Base-by-base conservation (phyloP, 2,113 vertebrate genomes). In the Noturus placidus region DNA sequence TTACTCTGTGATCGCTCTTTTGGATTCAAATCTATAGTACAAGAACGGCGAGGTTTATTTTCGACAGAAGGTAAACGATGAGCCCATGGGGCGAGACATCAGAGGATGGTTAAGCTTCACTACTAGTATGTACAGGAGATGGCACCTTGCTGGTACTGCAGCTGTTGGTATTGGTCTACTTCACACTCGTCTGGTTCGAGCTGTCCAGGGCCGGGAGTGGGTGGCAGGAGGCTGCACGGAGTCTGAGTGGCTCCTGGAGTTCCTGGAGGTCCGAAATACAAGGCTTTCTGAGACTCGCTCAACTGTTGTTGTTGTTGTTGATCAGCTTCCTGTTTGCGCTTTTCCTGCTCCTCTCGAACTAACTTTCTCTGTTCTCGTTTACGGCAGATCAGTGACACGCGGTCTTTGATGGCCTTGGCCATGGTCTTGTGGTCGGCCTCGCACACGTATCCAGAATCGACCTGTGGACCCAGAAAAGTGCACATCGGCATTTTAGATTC, bases 381-480 rank as follows among this genome's bases (percentile, higher is more conserved):
- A 87, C 97, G 96, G 85, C 95, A 96, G 92, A 99, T 99, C 95
- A 99, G 92, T 74, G 98, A 97, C n/a, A 99, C 98, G 0, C 98
- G 96, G 92, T 99, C 98, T 93, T 98, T 99, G 95, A 99, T 99
- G 30, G 98, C 98, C 94, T 99, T 99, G 77, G 98, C 97, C 97
- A 99, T 99, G 35, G 98, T 99, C 95, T 99, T 99, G 92, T 99
- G 98, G 95, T 99, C 98, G 25, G 97, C 97, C 92, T 99, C 98
- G 86, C 97, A 98, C 88, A 99, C 98, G 89, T 99, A 99, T 79
- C 98, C 98, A 90, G 98, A 99, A 86, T 99, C 98, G 87, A 99
- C 98, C 98, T 99, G 93, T 0, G 17, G 19, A 72, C 13, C 38
- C n/a, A 88, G 22, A 54, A 1, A 10, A 79, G 42, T 0, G 19